phyloP scores from a whole-genome alignment of 2,888 invertebrate species.

The Euspilapteryx auroguttella region DNA sequence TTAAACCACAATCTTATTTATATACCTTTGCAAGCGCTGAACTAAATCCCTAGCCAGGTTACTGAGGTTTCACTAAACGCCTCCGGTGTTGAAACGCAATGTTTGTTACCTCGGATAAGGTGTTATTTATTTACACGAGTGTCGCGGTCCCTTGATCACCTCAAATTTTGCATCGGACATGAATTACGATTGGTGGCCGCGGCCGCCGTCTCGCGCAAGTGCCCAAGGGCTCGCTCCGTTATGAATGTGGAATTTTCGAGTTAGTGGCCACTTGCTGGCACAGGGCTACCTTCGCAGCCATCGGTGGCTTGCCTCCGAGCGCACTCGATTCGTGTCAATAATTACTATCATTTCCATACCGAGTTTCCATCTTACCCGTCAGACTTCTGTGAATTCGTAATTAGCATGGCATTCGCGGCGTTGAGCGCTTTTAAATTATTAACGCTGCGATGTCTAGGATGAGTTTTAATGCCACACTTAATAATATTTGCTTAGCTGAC shows the following conservation, averaged over 20 bases:
- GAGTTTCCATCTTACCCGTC: constrained; percentile 33
- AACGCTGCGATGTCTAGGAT: constrained; percentile 8
- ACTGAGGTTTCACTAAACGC: too few relatives aligned
- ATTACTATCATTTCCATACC: constrained; percentile 48
- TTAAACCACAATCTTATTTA: too few relatives aligned
- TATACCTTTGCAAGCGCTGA: too few relatives aligned
- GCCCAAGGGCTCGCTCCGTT: constrained; percentile 37
- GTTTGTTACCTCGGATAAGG: too few relatives aligned
- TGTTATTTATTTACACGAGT: constrained; percentile 7
- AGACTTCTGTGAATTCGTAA: constrained; percentile 49
- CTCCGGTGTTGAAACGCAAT: too few relatives aligned
- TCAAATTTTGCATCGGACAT: constrained; percentile 24
- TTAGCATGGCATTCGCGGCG: constrained; percentile 29
- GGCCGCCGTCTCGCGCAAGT: constrained; percentile 13
- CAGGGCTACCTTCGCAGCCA: constrained; percentile 38
- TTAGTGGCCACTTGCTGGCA: too few relatives aligned
- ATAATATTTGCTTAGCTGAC: too few relatives aligned
- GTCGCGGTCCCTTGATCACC: constrained; percentile 15
- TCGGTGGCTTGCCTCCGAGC: constrained; percentile 25
- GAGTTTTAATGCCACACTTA: too few relatives aligned
- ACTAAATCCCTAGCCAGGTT: too few relatives aligned
- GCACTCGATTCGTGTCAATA: constrained; percentile 44
- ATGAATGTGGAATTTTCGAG: constrained; percentile 50
- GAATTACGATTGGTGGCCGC: constrained; percentile 25
- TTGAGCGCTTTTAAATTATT: constrained; percentile 25